Conservation (phyloP, 2,797 vertebrate species). For the Poecile montanus region DNA sequence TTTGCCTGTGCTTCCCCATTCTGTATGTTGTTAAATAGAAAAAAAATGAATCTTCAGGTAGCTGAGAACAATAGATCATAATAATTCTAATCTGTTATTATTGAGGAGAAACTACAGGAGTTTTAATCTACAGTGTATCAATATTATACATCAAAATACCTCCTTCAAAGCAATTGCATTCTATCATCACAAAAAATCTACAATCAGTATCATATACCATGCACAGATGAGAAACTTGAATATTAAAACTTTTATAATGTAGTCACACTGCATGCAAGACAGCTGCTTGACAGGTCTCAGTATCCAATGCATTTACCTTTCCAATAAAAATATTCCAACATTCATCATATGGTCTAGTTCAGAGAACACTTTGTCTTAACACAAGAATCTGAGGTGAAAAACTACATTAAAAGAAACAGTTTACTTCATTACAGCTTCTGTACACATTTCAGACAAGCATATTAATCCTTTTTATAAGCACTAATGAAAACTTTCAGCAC, state of each 20-base stretch:
- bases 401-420: neutral
- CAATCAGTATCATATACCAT: neutral
- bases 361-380: neutral
- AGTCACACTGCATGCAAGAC: neutral
- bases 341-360: neutral
- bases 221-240: neutral
- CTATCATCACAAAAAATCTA: constrained; percentile 13
- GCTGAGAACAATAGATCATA: neutral
- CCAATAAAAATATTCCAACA: neutral
- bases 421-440: neutral
- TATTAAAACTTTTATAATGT: neutral
- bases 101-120: neutral
- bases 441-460: neutral
- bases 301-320: neutral
- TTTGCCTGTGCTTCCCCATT: neutral
- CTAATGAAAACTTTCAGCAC: neutral
- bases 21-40: neutral
- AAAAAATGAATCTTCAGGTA: neutral
- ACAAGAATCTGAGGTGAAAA: neutral
- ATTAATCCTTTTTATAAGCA: neutral
- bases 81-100: neutral
- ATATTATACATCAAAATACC: neutral
- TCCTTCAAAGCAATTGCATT: constrained; percentile 6
- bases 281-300: neutral
- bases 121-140: neutral